Evolutionary conservation across 2,888 invertebrate species (phyloP), one percentile per base, ranked within the genome.

Genomic region (Aricia artaxerxes): DNA sequence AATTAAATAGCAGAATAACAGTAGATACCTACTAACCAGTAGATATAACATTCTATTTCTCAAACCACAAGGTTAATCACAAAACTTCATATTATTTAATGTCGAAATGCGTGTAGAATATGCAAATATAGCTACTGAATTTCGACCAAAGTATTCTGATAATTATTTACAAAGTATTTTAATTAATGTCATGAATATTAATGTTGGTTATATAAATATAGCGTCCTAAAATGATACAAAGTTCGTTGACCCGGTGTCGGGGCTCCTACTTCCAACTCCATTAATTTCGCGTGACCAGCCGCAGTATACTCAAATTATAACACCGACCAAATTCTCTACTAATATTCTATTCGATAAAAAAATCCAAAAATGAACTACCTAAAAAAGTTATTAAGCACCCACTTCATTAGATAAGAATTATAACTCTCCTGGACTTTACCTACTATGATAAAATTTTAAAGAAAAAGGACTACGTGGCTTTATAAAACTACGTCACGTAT

Each of bases 241-340:
- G 69, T 11, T 69, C 38, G 69, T 69, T 69, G 69, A 69, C 69
- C 64, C 69, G 16, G 35, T 69, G 31, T 38, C 31, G 69, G 69
- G 69, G 35, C 35, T 69, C 35, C 35, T 69, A 69, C 69, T 38
- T 44, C 44, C 24, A 73, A 73, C 16, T 53, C 49, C 75, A 49
- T 76, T 53, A 53, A 76, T 35, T 76, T 76, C 57, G 76, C 76
- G 76, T 76, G 76, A 76, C 76, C 24, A 57, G 3, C 76, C 4
- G 13, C 76, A 53, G 53, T 76, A 53, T 57, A 35, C 49, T 53
- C 49, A 35, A 35, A 57, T 57, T 16, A 69, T 69, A 69, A 69
- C 69, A 69, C 69, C 11, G 69, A 6, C 35, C 38, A 69, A 38
- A 69, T 69, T 69, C 35, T 16, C 35, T 5, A 69, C 69, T 69